Evolutionary conservation across 1,140 invertebrate genomes (phyloP).

Genomic region (Drosophila guanche): DNA sequence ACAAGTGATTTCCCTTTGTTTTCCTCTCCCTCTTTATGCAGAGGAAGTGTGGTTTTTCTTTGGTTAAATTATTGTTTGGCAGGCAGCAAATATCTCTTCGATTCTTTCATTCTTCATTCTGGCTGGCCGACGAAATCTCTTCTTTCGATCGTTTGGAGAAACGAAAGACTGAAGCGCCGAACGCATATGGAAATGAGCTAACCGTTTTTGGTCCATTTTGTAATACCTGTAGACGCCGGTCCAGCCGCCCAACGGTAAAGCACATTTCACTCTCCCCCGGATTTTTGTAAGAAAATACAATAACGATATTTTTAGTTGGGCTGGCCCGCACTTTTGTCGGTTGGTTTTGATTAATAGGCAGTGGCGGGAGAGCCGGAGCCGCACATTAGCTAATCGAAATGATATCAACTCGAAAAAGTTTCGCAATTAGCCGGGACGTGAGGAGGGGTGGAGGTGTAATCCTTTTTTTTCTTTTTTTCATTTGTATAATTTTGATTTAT

Average conservation of each 20-base stretch:
- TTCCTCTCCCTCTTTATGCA: constrained; percentile 8
- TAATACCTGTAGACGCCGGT: constrained; percentile 36
- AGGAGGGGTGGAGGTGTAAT: constrained; percentile 7
- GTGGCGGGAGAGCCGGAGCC: constrained; percentile 1
- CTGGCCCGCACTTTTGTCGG: constrained; percentile 36
- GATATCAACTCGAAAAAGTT: constrained; percentile 41
- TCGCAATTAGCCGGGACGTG: constrained; percentile 26
- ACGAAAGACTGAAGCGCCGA: constrained; percentile 70
- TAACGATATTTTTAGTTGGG: constrained; percentile 37
- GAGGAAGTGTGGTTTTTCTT: constrained; percentile 34
- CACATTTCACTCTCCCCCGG: constrained; percentile 48
- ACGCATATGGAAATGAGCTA: constrained; percentile 58
- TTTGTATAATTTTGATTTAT: constrained; percentile 71
- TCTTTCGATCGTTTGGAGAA: constrained; percentile 39
- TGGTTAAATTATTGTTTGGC: constrained; percentile 31
- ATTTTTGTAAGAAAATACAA: not conserved
- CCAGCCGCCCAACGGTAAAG: constrained; percentile 42
- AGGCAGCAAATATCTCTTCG: constrained; percentile 21
- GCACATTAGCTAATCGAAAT: constrained; percentile 73
- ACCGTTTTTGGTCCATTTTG: constrained; percentile 55
- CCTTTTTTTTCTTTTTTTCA: constrained; percentile 46
- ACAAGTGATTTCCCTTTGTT: constrained; percentile 64
- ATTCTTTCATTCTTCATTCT: constrained; percentile 34
- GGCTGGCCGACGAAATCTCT: constrained; percentile 18
- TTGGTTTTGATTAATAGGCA: constrained; percentile 62